Evolutionary conservation across 2,888 invertebrate genomes (phyloP), one percentile per base, ranked within the genome.

Genomic region (Cataglyphis livida): DNA sequence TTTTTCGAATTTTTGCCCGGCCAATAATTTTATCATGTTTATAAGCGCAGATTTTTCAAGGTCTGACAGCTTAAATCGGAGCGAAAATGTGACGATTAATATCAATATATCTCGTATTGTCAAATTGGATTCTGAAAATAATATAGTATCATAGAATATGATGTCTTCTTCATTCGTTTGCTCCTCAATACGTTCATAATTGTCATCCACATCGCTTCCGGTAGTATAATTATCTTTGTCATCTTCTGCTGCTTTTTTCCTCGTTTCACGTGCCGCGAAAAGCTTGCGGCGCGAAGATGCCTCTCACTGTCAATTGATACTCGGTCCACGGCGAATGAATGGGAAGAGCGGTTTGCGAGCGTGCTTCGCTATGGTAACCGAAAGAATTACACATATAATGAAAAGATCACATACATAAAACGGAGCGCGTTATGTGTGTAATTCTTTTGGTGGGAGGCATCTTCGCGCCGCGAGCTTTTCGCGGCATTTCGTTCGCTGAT

Each of bases 1-100:
- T 18, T 66, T 28, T 48, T 66, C 18, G 1, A 18, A 66, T 66
- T 66, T 66, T 48, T 28, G 44, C 18, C 48, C 66, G 25, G 66
- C 66, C 2, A 66, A 48, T 66, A 66, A 44, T 66, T 66, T 66
- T 21, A 21, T 21, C 66, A 66, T 66, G 28, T 66, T 66, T 48
- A 66, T 48, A 48, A 44, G 44, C 10, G 18, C 28, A 44, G 44
- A 66, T 44, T 48, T 44, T 25, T 0, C 25, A 28, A 66, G 28
- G 10, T 66, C 25, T 66, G 66, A 66, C 2, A 66, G 18, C 10
- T 18, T 66, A 66, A 66, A 66, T 66, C 21, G 12, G 0, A 66
- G 28, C 7, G 28, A 48, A 44, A 66, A 44, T 44, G 44, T 28
- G 3, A 41, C 21, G 21, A 65, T 25, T 25, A 65, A 15, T 65